Evolutionary conservation across 1,140 invertebrate genomes (phyloP).

Genomic region (Oedothorax gibbosus): DNA sequence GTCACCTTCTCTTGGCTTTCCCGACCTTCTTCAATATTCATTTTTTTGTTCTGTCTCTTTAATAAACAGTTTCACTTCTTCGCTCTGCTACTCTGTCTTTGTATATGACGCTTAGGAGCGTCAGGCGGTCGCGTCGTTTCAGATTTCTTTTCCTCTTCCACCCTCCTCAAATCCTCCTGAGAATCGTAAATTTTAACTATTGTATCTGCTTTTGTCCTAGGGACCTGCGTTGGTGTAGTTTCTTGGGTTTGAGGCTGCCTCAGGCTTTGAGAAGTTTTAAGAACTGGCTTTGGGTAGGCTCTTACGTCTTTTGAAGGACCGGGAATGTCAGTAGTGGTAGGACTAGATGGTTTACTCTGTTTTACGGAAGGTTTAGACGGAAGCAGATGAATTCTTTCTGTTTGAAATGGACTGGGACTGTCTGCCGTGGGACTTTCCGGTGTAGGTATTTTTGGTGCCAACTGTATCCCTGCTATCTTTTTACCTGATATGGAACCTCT

Average conservation of each 20-base stretch:
- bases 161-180: background rate
- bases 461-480: conserved; percentile 42
- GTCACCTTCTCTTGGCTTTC: background rate
- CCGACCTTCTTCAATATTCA: background rate
- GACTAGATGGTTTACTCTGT: background rate
- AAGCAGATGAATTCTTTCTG: conserved; percentile 11
- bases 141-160: background rate
- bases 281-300: background rate
- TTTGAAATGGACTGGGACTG: conserved; percentile 26
- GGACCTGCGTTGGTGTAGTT: background rate
- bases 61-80: conserved; percentile 29
- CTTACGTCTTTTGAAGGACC: no score
- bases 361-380: conserved; percentile 17
- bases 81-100: conserved; percentile 6
- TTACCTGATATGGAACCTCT: conserved; percentile 17
- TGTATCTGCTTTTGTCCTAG: background rate
- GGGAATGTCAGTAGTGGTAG: background rate
- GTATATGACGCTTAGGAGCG: conserved; percentile 17
- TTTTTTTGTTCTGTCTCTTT: background rate
- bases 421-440: conserved; percentile 17
- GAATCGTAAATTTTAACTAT: conserved; percentile 3
- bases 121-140: conserved; percentile 10
- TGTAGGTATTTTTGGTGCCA: background rate
- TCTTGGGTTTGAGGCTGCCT: background rate
- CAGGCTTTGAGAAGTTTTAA: conserved; percentile 1